Base-by-base conservation (phyloP, 2,888 invertebrate species). In the Harpalus rufipes region DNA sequence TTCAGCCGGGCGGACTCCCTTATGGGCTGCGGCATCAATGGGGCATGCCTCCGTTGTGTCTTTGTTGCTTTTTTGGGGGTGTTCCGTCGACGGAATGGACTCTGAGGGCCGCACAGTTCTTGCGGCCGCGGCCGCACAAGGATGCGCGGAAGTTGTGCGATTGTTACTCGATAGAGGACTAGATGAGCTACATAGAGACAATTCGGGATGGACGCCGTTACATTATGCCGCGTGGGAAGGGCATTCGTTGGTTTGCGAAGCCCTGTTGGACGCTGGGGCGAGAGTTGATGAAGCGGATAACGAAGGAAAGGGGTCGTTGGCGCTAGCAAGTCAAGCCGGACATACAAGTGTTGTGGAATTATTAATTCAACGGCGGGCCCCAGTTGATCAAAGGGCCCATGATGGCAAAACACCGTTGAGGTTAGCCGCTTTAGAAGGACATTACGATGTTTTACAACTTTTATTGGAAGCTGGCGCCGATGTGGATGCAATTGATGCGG, bases 141-240 rank as follows among this genome's bases (percentile, higher is more conserved):
- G 95, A 51, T 96, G 96, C 89, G 96, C 96, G 56, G 96, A 97
- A 88, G 97, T 98, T 8, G 98, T 98, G 0, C 93, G 96, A 18
- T 96, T 97, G 89, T 92, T 99, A 61, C 92, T 99, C 14, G 98
- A 97, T 90, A 93, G 97, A 87, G 98, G 97, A 0, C 90, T 97
- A 72, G 97, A 97, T 88, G 97, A 97, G 88, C 96, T 96, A 86
- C 97, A 97, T 89, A 92, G 96, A 18, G 99, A 99, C 90, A 98
- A 98, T 91, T 96, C 97, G 0, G 98, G 99, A 0, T 99, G 98
- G 99, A 98, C 99, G 0, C 98, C 99, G 0, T 91, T 99, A 81
- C 98, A 99, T 90, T 98, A 99, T 90, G 96, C 98, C 0, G 97
- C 98, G 12, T 98, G 98, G 90, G 98, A 99, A 92, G 96, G 95